Conservation (phyloP, 2,113 vertebrate genomes). For the Thalassarche chlororhynchos region DNA sequence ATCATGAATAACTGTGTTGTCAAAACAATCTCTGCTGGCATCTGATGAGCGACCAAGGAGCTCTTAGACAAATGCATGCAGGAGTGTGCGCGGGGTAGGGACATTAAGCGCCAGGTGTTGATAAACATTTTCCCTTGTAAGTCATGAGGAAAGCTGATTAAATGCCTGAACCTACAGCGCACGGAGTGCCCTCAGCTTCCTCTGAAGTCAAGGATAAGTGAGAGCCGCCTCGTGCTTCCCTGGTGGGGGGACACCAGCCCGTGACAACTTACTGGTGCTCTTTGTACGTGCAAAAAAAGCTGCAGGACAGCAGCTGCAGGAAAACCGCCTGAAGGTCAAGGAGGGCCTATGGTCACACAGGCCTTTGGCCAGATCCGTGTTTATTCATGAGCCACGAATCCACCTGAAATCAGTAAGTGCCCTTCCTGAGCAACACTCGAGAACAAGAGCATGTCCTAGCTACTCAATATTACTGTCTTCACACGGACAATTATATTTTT, state of each 20-base stretch:
- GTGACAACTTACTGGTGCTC: not conserved
- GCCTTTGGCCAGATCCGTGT: not conserved
- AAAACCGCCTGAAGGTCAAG: not conserved
- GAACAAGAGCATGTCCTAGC: not conserved
- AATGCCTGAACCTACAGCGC: not conserved
- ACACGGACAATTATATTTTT: not conserved
- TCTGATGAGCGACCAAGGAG: not conserved
- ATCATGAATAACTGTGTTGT: not conserved
- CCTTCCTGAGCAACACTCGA: not conserved
- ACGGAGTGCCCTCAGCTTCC: not conserved
- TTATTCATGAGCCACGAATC: not conserved
- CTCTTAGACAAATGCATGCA: not conserved
- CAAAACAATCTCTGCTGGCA: not conserved
- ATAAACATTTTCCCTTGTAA: not conserved
- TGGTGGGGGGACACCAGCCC: accelerated
- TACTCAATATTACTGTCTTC: not conserved
- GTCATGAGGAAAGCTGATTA: not conserved
- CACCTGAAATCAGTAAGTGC: not conserved
- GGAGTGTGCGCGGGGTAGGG: not conserved
- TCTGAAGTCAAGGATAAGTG: not conserved
- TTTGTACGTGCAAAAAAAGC: not conserved
- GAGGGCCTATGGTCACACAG: not conserved
- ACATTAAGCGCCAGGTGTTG: not conserved
- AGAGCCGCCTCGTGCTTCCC: not conserved
- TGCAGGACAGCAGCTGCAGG: not conserved